A percentile compares a stretch with the other conserved stretches of the same genome.
These are phyloP conservation scores for Leptinotarsa lineolata DNA, from an alignment of 1,140 invertebrate species.

Conservation along the genomic window DNA sequence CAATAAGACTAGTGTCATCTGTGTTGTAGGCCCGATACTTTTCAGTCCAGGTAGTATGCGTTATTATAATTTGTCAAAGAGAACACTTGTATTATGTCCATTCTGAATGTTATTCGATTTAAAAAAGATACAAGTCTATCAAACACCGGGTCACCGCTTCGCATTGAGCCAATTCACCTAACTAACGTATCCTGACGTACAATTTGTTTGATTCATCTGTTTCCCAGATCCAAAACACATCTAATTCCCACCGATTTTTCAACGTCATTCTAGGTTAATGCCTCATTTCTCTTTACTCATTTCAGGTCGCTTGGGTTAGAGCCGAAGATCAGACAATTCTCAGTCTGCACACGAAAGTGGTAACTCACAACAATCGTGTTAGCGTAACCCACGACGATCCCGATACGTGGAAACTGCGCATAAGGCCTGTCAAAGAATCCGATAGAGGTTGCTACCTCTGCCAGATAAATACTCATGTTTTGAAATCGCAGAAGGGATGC, in stretches of 20 bases:
- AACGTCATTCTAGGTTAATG: slow-evolving; percentile 22
- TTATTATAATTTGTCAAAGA: too few relatives aligned
- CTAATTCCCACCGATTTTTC: slow-evolving; percentile 23
- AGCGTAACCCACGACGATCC: slow-evolving; percentile 60
- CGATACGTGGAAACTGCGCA: slow-evolving; percentile 68
- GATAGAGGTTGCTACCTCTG: slow-evolving; percentile 71
- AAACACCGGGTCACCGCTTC: too few relatives aligned
- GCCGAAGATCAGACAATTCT: slow-evolving; percentile 66
- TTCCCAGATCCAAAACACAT: slow-evolving; percentile 18
- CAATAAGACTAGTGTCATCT: too few relatives aligned
- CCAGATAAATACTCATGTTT: slow-evolving; percentile 72
- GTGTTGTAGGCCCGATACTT: too few relatives aligned
- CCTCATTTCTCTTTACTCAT: slow-evolving; percentile 37
- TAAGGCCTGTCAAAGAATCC: slow-evolving; percentile 65
- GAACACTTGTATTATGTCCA: too few relatives aligned
- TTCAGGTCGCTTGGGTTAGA: slow-evolving; percentile 60
- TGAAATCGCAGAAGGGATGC: slow-evolving; percentile 71
- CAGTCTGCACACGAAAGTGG: slow-evolving; percentile 64
- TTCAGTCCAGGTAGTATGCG: too few relatives aligned
- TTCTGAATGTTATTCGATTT: too few relatives aligned
- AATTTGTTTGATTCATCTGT: background rate
- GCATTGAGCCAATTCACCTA: too few relatives aligned
- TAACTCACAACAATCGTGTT: slow-evolving; percentile 63
- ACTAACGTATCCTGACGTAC: background rate
- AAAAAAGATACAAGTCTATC: too few relatives aligned